Evolutionary conservation across 2,888 invertebrate species (phyloP).

Genomic region (Meganola albula): DNA sequence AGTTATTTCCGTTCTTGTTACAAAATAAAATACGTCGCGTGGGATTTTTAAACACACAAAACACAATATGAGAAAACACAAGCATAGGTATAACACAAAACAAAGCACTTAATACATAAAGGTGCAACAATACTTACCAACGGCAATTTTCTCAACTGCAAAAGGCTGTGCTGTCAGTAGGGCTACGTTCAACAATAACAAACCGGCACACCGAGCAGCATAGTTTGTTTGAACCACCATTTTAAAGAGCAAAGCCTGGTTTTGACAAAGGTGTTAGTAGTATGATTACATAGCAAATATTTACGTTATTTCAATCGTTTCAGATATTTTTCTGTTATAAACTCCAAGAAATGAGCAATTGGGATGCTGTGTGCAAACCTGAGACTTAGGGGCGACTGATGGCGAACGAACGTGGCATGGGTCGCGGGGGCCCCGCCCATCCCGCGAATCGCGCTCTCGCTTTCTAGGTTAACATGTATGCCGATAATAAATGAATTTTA

Average conservation of each 20-base stretch:
- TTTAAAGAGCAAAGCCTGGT: constrained; percentile 17
- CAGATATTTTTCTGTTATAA: constrained; percentile 29
- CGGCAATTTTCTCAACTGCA: constrained; percentile 67
- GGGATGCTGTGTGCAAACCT: constrained; percentile 73
- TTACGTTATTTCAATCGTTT: constrained; percentile 17
- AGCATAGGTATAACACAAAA: constrained; percentile 1
- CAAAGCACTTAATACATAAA: constrained; percentile 1
- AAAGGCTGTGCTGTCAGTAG: constrained; percentile 55
- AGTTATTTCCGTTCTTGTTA: too few relatives aligned
- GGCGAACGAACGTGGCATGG: constrained; percentile 55
- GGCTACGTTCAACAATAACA: constrained; percentile 52
- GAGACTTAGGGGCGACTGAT: constrained; percentile 73
- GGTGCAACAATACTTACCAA: constrained; percentile 53
- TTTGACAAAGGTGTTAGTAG: constrained; percentile 7
- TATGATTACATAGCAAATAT: constrained; percentile 20
- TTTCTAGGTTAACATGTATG: constrained; percentile 29
- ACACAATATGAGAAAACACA: background rate
- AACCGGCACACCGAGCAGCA: constrained; percentile 35
- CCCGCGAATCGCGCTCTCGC: constrained; percentile 40
- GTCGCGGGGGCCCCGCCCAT: constrained; percentile 43
- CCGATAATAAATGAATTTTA: constrained; percentile 11
- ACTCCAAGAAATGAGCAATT: constrained; percentile 40
- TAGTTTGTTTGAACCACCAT: constrained; percentile 35
- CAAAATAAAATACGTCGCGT: too few relatives aligned
- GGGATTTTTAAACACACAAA: background rate